A percentile compares a stretch with the other conserved stretches of the same genome.
Conservation (phyloP, 2,888 invertebrate genomes). For the Drosophila melanosoma region DNA sequence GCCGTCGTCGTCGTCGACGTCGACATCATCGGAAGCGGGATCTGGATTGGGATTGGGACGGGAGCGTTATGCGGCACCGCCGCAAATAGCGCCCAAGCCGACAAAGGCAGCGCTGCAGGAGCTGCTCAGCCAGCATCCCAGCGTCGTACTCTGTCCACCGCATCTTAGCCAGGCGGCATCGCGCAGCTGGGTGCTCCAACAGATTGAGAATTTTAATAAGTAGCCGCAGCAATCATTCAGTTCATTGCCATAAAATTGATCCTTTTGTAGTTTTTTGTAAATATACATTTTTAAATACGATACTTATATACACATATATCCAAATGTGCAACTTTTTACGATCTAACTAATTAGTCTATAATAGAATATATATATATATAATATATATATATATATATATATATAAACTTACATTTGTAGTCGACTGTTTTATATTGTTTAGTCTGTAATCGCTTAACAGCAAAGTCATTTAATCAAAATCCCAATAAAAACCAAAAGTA, state of each 20-base stretch:
- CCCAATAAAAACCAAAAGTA: constrained; percentile 10
- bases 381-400: constrained; percentile 14
- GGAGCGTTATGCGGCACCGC: constrained; percentile 44
- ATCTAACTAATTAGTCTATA: constrained; percentile 38
- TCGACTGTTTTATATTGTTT: constrained; percentile 65
- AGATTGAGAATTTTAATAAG: constrained; percentile 85
- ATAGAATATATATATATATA: constrained; percentile 14
- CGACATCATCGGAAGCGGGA: background rate
- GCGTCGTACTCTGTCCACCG: constrained; percentile 76
- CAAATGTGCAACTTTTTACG: constrained; percentile 8
- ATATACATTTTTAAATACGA: background rate
- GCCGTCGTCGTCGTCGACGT: background rate
- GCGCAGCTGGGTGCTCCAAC: constrained; percentile 85
- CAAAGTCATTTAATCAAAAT: constrained; percentile 63
- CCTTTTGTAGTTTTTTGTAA: constrained; percentile 38
- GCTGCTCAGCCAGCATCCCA: constrained; percentile 48
- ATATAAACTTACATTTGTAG: constrained; percentile 38
- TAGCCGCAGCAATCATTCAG: constrained; percentile 43
- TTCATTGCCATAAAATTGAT: constrained; percentile 57
- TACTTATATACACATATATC: constrained; percentile 10
- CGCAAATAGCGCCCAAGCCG: constrained; percentile 76
- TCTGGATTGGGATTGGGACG: background rate
- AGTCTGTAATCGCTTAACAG: constrained; percentile 34
- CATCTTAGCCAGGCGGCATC: constrained; percentile 79
- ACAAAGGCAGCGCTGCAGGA: constrained; percentile 43